Percentiles rank a stretch among this genome's conserved stretches.
Evolutionary conservation across 2,797 vertebrate species (phyloP).

Genomic region (Vultur gryphus): DNA sequence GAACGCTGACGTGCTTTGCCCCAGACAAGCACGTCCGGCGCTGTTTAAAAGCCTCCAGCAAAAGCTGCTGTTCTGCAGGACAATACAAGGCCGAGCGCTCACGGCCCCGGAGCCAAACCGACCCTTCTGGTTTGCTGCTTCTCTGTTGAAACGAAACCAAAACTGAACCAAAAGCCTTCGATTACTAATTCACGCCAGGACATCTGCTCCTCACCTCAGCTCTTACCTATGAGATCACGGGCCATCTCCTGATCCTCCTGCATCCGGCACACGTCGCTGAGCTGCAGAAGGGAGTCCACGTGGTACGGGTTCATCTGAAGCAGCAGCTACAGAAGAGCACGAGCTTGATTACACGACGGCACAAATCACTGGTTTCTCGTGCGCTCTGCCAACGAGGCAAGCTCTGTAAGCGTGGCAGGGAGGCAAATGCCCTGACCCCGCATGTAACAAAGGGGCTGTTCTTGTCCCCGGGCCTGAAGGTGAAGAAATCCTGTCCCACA

Average conservation of each 20-base stretch:
- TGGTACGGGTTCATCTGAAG: slow-evolving; percentile 93
- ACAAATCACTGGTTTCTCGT: rapidly evolving
- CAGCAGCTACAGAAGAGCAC: slow-evolving; percentile 76
- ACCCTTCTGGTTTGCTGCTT: not conserved
- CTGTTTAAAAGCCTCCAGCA: not conserved
- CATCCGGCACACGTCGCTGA: slow-evolving; percentile 93
- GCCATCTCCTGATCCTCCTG: slow-evolving; percentile 99
- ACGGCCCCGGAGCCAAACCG: not conserved
- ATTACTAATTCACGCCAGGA: not conserved
- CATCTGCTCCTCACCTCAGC: not conserved
- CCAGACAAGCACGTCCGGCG: not conserved
- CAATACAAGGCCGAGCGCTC: rapidly evolving
- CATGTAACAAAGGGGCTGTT: not conserved
- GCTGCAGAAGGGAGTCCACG: slow-evolving; percentile 93
- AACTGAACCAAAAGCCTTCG: not conserved
- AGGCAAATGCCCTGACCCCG: not conserved
- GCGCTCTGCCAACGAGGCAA: not conserved
- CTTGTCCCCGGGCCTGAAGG: not conserved
- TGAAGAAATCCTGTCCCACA: not conserved
- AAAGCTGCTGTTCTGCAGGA: not conserved
- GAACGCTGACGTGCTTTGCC: not conserved
- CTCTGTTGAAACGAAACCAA: not conserved
- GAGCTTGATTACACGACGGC: not conserved
- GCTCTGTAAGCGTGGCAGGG: not conserved
- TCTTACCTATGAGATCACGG: slow-evolving; percentile 88